These are phyloP conservation scores for Drosophila cardini DNA, from an alignment of 1,140 invertebrate species.

Conservation along the genomic window DNA sequence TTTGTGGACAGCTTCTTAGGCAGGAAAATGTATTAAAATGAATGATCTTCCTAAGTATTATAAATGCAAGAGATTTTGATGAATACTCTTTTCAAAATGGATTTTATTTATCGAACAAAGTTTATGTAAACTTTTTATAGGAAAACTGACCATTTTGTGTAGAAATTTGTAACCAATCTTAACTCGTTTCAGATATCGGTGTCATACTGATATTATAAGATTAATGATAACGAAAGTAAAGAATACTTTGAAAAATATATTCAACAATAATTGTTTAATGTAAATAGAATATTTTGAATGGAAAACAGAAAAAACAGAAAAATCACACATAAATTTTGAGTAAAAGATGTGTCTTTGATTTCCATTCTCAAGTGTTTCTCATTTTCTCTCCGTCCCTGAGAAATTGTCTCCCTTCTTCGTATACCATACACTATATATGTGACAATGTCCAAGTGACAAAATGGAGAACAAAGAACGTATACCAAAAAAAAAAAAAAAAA, in stretches of 20 bases:
- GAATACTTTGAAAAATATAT: no score
- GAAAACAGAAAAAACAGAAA: neutral
- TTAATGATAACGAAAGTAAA: no score
- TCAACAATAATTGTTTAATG: no score
- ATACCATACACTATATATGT: neutral
- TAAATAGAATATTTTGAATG: neutral
- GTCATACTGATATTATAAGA: no score
- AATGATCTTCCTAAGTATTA: neutral
- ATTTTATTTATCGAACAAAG: no score
- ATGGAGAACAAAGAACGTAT: slow-evolving; percentile 31
- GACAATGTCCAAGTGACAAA: slow-evolving; percentile 66
- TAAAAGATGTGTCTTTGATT: slow-evolving; percentile 10
- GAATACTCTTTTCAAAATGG: no score
- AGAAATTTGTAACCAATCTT: no score
- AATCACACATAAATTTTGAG: slow-evolving; percentile 3
- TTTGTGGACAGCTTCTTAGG: slow-evolving; percentile 24
- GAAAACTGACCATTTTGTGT: no score
- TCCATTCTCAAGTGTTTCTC: slow-evolving; percentile 28
- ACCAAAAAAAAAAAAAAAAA: neutral
- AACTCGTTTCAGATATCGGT: no score
- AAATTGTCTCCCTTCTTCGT: slow-evolving; percentile 21
- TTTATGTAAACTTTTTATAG: no score
- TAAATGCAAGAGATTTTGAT: no score
- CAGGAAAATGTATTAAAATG: neutral
- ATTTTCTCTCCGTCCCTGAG: slow-evolving; percentile 1